A percentile compares a stretch with the other conserved stretches of the same genome.
phyloP scores from a whole-genome alignment of 2,113 vertebrate genomes.

The Paradoxurus hermaphroditus region DNA sequence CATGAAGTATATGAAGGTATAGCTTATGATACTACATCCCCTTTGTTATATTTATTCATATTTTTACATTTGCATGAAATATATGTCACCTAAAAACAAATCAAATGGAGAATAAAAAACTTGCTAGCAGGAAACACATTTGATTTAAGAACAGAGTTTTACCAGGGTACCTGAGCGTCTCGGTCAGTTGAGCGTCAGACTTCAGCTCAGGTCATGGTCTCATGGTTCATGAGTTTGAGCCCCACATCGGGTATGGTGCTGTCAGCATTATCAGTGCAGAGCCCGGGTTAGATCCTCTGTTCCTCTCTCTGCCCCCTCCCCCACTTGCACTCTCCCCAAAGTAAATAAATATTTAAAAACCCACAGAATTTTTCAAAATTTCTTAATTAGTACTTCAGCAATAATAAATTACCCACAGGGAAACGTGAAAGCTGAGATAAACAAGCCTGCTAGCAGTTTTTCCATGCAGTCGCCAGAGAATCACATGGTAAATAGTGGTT shows the following conservation, averaged over 20 bases:
- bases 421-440: not conserved
- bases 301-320: too few relatives aligned
- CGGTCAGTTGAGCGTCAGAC: too few relatives aligned
- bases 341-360: too few relatives aligned
- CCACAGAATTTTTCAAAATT: not conserved
- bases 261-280: too few relatives aligned
- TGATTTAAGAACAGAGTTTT: constrained; percentile 34
- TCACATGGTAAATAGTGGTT: not conserved
- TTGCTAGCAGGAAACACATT: not conserved
- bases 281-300: too few relatives aligned
- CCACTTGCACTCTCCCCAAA: too few relatives aligned
- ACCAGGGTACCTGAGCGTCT: too few relatives aligned
- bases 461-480: not conserved
- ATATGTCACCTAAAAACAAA: not conserved
- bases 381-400: not conserved
- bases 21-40: not conserved
- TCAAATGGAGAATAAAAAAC: not conserved
- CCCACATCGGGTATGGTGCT: too few relatives aligned
- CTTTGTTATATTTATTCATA: constrained; percentile 14
- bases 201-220: too few relatives aligned
- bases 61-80: not conserved
- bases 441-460: not conserved
- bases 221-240: too few relatives aligned
- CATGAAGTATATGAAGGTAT: not conserved
- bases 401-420: not conserved